Evolutionary conservation across 2,888 invertebrate genomes (phyloP).

Genomic region (Pheosia tremula): DNA sequence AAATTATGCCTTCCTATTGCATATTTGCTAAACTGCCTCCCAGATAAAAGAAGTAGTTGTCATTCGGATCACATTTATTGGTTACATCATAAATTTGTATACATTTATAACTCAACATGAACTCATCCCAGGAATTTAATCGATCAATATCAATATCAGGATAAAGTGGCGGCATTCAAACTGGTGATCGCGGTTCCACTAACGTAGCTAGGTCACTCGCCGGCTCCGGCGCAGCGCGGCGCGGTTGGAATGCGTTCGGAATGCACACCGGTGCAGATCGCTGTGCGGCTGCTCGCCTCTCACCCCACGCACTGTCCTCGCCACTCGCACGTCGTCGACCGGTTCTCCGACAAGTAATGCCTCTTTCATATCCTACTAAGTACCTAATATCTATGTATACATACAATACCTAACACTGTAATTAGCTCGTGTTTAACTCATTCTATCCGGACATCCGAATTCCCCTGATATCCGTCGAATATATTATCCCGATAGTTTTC

Average conservation of each 20-base stretch:
- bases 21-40: too few relatives aligned
- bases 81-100: too few relatives aligned
- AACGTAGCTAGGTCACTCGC: constrained; percentile 50
- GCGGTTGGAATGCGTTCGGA: constrained; percentile 71
- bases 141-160: background rate
- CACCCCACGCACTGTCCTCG: constrained; percentile 44
- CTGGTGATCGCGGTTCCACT: background rate
- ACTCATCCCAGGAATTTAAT: background rate
- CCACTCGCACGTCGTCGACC: constrained; percentile 44
- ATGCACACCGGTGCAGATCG: constrained; percentile 63
- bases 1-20: too few relatives aligned
- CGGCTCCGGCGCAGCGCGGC: constrained; percentile 27
- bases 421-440: too few relatives aligned
- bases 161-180: constrained; percentile 46
- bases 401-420: too few relatives aligned
- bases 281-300: constrained; percentile 48
- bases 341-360: constrained; percentile 47
- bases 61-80: too few relatives aligned
- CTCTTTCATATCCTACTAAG: constrained; percentile 7
- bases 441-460: too few relatives aligned
- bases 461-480: too few relatives aligned
- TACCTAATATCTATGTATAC: background rate
- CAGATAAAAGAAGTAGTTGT: too few relatives aligned
- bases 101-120: too few relatives aligned
- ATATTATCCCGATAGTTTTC: too few relatives aligned